phyloP scores from a whole-genome alignment of 1,140 invertebrate genomes.

The Helicoverpa armigera region DNA sequence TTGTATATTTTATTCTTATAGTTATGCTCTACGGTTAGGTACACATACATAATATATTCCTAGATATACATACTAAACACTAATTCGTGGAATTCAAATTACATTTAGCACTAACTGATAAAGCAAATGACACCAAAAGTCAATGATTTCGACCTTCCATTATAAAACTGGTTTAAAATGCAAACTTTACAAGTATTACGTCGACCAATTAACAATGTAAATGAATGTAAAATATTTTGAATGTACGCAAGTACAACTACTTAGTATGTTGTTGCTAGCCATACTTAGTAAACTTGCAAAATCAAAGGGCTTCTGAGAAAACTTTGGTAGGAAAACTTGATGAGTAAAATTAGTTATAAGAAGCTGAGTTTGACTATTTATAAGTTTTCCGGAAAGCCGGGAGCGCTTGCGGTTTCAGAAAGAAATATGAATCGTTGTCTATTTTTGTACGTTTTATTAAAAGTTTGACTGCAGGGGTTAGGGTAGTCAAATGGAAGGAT shows the following conservation, averaged over 20 bases:
- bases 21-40: too few species aligned
- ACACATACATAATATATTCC: too few species aligned
- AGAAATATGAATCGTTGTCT: slow-evolving; percentile 27
- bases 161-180: neutral
- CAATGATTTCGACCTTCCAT: neutral
- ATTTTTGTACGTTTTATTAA: slow-evolving; percentile 10
- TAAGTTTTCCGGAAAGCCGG: neutral
- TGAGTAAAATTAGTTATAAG: slow-evolving; percentile 29
- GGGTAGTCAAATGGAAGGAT: neutral
- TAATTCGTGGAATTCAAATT: neutral
- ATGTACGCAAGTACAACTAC: neutral
- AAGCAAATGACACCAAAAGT: slow-evolving; percentile 5
- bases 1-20: too few species aligned
- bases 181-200: neutral
- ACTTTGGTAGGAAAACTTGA: slow-evolving; percentile 10
- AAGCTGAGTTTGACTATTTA: slow-evolving; percentile 28
- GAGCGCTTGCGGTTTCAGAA: neutral
- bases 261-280: neutral
- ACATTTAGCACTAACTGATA: neutral
- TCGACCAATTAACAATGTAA: slow-evolving; percentile 2
- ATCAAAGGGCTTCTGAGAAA: slow-evolving; percentile 16
- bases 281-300: slow-evolving; percentile 1
- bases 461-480: slow-evolving; percentile 12
- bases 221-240: slow-evolving; percentile 5
- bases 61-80: neutral